Base-by-base conservation (phyloP, 2,888 invertebrate species). In the Neuroscelio doddi region DNA sequence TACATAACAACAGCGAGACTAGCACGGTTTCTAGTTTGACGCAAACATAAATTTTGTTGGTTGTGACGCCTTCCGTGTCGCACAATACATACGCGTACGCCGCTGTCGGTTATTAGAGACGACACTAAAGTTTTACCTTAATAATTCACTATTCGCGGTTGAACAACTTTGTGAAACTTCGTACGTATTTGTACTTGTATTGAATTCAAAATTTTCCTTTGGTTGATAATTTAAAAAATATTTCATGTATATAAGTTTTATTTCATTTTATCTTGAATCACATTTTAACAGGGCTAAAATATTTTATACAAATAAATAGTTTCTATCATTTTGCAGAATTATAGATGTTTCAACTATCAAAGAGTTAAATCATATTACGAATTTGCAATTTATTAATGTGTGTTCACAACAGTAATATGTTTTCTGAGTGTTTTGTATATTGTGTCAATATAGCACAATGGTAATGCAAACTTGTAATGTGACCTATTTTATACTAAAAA, bases 11-110 rank as follows among this genome's bases (percentile, higher is more conserved):
- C 16, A 30, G 41, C 12, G 17, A 38, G 38, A 46, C 46, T 39
- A 45, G 29, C 32, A 44, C 27, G 42, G 55, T 42, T 56, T 47
- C 15, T 21, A 41, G 41, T 56, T 47, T 47, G 55, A 56, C 55
- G 34, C 21, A 30, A 41, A 56, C 55, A 56, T 46, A 56, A 56
- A 56, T 56, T 56, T 56, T 32, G 47, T 46, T 38, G 27, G 32
- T 41, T 47, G 32, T 47, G 34, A 41, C 46, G 34, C 55, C 21
- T 46, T 56, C 41, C 47, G 55, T 32, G 41, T 47, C 47, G 47
- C 39, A 56, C 47, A 56, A 56, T 56, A 47, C 45, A 30, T 30
- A 45, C 45, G 9, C 26, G 30, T 10, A 10, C 27, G n/a, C 30
- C 16, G 14, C 17, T 29, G 17, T n/a, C 21, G 45, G 30, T 45